Evolutionary conservation across 2,888 invertebrate genomes (phyloP).

Genomic region (Flexamia atlantica): DNA sequence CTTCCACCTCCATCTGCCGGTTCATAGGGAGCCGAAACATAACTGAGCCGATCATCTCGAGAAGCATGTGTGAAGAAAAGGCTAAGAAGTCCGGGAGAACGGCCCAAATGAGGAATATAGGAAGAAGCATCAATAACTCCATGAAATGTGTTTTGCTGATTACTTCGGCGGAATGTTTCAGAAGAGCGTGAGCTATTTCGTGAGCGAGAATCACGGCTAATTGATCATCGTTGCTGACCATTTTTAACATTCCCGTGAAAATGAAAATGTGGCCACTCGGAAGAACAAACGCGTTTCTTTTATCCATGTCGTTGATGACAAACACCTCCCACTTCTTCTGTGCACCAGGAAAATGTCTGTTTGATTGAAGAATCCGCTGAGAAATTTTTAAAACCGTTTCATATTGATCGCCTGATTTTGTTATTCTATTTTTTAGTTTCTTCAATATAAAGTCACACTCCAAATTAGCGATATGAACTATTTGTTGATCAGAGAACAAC

Average conservation of each 20-base stretch:
- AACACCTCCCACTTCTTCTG: slow-evolving; percentile 76
- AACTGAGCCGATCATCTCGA: slow-evolving; percentile 74
- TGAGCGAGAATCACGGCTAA: slow-evolving; percentile 78
- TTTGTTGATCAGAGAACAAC: slow-evolving; percentile 75
- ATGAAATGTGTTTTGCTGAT: neutral
- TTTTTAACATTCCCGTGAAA: slow-evolving; percentile 76
- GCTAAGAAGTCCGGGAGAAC: slow-evolving; percentile 73
- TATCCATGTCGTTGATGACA: slow-evolving; percentile 74
- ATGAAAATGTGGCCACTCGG: slow-evolving; percentile 81
- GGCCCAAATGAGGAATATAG: slow-evolving; percentile 36
- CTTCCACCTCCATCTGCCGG: slow-evolving; percentile 78
- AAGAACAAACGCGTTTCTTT: slow-evolving; percentile 76
- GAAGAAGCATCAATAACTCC: slow-evolving; percentile 23
- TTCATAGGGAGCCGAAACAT: slow-evolving; percentile 77
- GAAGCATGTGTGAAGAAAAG: slow-evolving; percentile 73
- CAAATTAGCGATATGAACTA: slow-evolving; percentile 73
- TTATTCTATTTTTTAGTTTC: neutral
- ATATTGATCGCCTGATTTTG: slow-evolving; percentile 69
- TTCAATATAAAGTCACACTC: slow-evolving; percentile 73
- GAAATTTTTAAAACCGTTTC: slow-evolving; percentile 73
- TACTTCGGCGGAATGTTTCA: slow-evolving; percentile 76
- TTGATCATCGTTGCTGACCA: slow-evolving; percentile 77
- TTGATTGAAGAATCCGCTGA: slow-evolving; percentile 74
- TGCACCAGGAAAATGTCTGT: slow-evolving; percentile 76
- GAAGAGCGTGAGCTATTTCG: slow-evolving; percentile 80